Evolutionary conservation across 92 coral and sea anemone species (phyloP).

Genomic region (Epizoanthus scotinus): DNA sequence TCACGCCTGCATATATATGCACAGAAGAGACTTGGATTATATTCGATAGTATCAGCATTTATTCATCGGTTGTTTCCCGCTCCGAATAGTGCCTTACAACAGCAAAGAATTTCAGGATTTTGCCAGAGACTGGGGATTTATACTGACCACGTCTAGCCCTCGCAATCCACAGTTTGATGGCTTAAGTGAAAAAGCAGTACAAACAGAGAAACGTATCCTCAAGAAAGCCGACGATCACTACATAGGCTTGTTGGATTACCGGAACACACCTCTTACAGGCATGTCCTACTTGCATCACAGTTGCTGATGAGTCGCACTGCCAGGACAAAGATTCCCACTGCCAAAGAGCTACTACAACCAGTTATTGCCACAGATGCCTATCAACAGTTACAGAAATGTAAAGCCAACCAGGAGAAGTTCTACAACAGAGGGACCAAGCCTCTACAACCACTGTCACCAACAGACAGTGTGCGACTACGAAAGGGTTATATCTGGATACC

Average conservation of each 20-base stretch:
- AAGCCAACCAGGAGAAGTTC: constrained; percentile 16
- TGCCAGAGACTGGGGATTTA: constrained; percentile 35
- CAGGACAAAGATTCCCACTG: constrained; percentile 16
- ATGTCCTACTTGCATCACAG: constrained; percentile 25
- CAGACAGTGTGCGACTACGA: constrained; percentile 51
- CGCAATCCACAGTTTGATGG: constrained; percentile 32
- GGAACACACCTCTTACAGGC: constrained; percentile 38
- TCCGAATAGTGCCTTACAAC: background rate
- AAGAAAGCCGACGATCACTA: constrained; percentile 40
- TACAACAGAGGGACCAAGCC: constrained; percentile 17
- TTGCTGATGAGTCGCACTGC: constrained; percentile 29
- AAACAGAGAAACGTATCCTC: constrained; percentile 24
- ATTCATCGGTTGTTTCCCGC: too few species aligned
- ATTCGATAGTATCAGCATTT: too few species aligned
- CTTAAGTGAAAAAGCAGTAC: constrained; percentile 29
- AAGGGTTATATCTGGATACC: constrained; percentile 59
- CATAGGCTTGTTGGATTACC: constrained; percentile 33
- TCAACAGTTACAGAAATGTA: background rate
- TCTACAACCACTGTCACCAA: constrained; percentile 34
- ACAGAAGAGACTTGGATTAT: too few species aligned
- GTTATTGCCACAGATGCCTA: background rate
- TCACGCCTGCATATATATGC: too few species aligned
- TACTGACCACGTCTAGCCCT: constrained; percentile 32
- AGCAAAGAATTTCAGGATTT: constrained; percentile 20
- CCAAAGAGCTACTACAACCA: constrained; percentile 25